phyloP scores from a whole-genome alignment of 2,888 invertebrate genomes.

The Nomada fucata region DNA sequence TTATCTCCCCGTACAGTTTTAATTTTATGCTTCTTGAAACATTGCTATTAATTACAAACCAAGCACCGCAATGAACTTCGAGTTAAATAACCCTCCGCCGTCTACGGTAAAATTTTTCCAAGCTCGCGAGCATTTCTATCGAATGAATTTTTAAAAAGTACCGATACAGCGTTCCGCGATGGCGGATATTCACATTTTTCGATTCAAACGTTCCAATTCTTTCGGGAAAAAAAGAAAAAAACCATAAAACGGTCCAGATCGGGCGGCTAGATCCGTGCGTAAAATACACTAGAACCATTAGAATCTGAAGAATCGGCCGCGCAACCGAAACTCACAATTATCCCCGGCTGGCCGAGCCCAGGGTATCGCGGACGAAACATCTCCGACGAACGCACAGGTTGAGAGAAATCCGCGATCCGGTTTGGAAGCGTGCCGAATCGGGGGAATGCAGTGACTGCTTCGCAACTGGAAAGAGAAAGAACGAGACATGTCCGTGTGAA shows the following conservation, averaged over 20 bases:
- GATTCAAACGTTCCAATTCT: neutral
- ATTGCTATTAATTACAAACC: constrained; percentile 4
- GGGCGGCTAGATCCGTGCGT: too few species aligned
- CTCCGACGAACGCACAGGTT: constrained; percentile 23
- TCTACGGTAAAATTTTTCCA: neutral
- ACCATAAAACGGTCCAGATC: too few species aligned
- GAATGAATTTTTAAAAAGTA: neutral
- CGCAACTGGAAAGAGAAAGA: neutral
- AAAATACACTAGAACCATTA: too few species aligned
- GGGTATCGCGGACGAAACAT: too few species aligned
- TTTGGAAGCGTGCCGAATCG: constrained; percentile 42
- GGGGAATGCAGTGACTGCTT: too few species aligned
- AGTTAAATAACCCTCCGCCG: neutral
- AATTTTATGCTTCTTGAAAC: neutral
- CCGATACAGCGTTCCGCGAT: neutral
- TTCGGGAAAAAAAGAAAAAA: neutral
- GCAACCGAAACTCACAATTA: too few species aligned
- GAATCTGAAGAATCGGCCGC: too few species aligned
- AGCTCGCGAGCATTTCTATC: neutral
- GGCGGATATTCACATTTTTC: neutral
- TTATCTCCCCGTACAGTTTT: neutral
- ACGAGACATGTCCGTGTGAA: constrained; percentile 18
- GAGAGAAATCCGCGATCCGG: constrained; percentile 2
- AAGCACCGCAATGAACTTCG: neutral
- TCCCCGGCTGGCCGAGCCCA: too few species aligned